Evolutionary conservation across 1,140 invertebrate species (phyloP).

Genomic region (Streblospio benedicti): DNA sequence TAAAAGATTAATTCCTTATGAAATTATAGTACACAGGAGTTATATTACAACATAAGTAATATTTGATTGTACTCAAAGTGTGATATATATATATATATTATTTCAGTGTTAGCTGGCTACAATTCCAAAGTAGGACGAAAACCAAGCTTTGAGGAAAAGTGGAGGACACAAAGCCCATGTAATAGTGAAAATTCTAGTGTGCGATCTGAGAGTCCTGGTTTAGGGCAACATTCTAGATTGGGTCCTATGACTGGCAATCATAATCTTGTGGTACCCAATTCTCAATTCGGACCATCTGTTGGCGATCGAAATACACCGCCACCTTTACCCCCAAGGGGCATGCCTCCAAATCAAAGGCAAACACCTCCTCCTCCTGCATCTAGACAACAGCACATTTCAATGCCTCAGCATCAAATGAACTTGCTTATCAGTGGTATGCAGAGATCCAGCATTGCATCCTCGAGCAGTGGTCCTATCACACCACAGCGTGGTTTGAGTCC

Average conservation of each 20-base stretch:
- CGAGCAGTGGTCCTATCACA: slow-evolving; percentile 14
- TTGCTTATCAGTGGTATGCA: slow-evolving; percentile 25
- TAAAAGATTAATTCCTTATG: not conserved
- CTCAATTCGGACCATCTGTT: slow-evolving; percentile 31
- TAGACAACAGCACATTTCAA: slow-evolving; percentile 19
- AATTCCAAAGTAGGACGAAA: slow-evolving; percentile 72
- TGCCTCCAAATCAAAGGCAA: slow-evolving; percentile 28
- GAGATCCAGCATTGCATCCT: slow-evolving; percentile 25
- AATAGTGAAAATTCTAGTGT: slow-evolving; percentile 73
- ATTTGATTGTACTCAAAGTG: not conserved
- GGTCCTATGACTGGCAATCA: slow-evolving; percentile 10
- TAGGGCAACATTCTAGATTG: slow-evolving; percentile 14
- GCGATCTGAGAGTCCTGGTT: slow-evolving; percentile 73
- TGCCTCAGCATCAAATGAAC: slow-evolving; percentile 20
- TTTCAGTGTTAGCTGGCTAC: slow-evolving; percentile 50
- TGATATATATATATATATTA: slow-evolving; percentile 3
- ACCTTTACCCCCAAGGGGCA: slow-evolving; percentile 56
- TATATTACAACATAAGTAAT: not conserved
- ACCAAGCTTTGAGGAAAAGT: slow-evolving; percentile 63
- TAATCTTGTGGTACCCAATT: slow-evolving; percentile 47
- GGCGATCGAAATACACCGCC: no score
- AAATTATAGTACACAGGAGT: not conserved
- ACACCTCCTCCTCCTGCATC: slow-evolving; percentile 25
- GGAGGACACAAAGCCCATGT: slow-evolving; percentile 60
- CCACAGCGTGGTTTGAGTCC: slow-evolving; percentile 19